phyloP scores from a whole-genome alignment of 2,113 vertebrate species.

The Nerophis lumbriciformis region DNA sequence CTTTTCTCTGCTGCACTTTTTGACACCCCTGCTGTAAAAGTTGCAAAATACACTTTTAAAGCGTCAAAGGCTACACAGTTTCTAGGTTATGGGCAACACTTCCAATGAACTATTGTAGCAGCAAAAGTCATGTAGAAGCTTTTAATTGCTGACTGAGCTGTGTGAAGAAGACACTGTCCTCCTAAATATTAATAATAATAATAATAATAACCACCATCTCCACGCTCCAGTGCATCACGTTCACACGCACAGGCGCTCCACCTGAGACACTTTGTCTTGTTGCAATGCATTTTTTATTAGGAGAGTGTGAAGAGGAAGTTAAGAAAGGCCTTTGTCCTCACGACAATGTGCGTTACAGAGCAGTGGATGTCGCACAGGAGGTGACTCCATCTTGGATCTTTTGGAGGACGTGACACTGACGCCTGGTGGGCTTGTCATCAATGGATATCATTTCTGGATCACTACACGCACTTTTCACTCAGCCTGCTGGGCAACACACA shows the following conservation, averaged over 20 bases:
- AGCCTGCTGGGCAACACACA: constrained; percentile 37
- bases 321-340: not conserved
- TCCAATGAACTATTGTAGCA: no score
- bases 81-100: no score
- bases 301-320: constrained; percentile 12
- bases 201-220: constrained; percentile 13
- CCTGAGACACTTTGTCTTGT: constrained; percentile 6
- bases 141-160: not conserved
- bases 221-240: not conserved
- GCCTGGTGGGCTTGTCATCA: constrained; percentile 40
- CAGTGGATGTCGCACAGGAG: no score
- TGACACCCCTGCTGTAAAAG: no score
- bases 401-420: not conserved
- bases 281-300: constrained; percentile 33
- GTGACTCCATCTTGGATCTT: not conserved
- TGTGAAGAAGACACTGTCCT: constrained; percentile 24
- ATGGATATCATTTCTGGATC: constrained; percentile 31
- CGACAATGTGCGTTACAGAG: not conserved
- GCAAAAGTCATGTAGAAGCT: no score
- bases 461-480: constrained; percentile 5
- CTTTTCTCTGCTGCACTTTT: no score
- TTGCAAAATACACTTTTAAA: no score
- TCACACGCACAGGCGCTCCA: not conserved
- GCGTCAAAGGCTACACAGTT: no score
- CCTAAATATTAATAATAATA: constrained; percentile 4